phyloP scores from a whole-genome alignment of 2,888 invertebrate genomes.

The Podabrus alpinus region DNA sequence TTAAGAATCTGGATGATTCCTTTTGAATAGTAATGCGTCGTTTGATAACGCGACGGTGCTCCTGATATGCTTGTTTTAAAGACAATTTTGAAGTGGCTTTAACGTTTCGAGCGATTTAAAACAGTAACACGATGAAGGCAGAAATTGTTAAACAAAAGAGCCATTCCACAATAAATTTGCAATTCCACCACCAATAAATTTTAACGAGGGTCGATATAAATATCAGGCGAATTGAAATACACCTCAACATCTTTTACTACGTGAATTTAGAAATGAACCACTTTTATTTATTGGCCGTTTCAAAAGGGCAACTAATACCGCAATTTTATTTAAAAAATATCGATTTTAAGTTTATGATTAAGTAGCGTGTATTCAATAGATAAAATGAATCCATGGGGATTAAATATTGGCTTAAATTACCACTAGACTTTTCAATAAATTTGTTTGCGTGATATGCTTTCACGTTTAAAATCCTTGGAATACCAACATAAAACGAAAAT shows the following conservation, averaged over 20 bases:
- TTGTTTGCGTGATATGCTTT: constrained; percentile 23
- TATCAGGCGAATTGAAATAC: not conserved
- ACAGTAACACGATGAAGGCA: not conserved
- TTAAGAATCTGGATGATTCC: constrained; percentile 30
- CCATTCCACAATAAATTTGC: not conserved
- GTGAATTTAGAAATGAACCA: not conserved
- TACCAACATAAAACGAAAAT: constrained; percentile 7
- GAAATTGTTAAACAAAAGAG: not conserved
- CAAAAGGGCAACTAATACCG: not conserved
- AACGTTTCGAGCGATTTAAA: not conserved
- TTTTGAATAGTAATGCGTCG: constrained; percentile 26
- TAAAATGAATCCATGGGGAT: constrained; percentile 16
- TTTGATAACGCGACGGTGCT: constrained; percentile 24
- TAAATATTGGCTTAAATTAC: constrained; percentile 25
- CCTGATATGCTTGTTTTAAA: not conserved
- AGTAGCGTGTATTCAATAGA: constrained; percentile 23
- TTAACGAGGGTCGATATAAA: not conserved
- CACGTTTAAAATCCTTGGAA: constrained; percentile 3
- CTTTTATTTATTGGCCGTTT: not conserved
- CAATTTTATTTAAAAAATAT: constrained; percentile 10
- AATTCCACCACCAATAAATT: not conserved
- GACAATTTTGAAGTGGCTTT: not conserved
- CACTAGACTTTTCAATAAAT: constrained; percentile 22
- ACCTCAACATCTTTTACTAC: not conserved
- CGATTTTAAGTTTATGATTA: constrained; percentile 16